These are phyloP conservation scores for Trissoscelio sp. DNA, from an alignment of 2,888 invertebrate genomes.

Conservation along the genomic window DNA sequence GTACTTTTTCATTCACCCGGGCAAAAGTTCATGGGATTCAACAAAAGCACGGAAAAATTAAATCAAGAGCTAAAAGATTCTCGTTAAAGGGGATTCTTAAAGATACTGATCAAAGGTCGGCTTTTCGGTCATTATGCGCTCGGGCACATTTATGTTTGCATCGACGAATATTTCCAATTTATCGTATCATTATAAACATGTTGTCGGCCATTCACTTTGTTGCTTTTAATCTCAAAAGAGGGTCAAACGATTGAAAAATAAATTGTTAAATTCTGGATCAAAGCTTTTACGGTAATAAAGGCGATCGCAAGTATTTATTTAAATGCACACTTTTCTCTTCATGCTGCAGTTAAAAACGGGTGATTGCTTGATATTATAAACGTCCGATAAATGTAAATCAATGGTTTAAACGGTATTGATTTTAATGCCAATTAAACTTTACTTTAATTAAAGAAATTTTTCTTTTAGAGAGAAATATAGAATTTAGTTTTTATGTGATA, in stretches of 20 bases:
- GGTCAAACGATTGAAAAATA: background rate
- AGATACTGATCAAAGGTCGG: slow-evolving; percentile 28
- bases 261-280: slow-evolving; percentile 8
- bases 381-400: no score
- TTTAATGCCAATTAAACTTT: no score
- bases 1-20: background rate
- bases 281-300: no score
- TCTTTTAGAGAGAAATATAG: no score
- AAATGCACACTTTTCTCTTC: no score
- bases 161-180: slow-evolving; percentile 10
- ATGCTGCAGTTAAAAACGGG: no score
- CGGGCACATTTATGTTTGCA: slow-evolving; percentile 9
- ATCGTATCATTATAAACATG: background rate
- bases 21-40: slow-evolving; percentile 2
- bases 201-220: slow-evolving; percentile 1
- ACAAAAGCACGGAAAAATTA: slow-evolving; percentile 24
- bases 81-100: slow-evolving; percentile 29
- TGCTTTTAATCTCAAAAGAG: slow-evolving; percentile 10
- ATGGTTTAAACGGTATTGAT: no score
- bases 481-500: no score
- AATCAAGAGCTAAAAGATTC: slow-evolving; percentile 29
- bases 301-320: no score
- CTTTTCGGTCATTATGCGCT: slow-evolving; percentile 21
- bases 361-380: no score
- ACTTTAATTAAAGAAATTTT: no score